Evolutionary conservation across 2,113 vertebrate genomes (phyloP), one percentile per base, ranked within the genome.

Genomic region (Numida meleagris): DNA sequence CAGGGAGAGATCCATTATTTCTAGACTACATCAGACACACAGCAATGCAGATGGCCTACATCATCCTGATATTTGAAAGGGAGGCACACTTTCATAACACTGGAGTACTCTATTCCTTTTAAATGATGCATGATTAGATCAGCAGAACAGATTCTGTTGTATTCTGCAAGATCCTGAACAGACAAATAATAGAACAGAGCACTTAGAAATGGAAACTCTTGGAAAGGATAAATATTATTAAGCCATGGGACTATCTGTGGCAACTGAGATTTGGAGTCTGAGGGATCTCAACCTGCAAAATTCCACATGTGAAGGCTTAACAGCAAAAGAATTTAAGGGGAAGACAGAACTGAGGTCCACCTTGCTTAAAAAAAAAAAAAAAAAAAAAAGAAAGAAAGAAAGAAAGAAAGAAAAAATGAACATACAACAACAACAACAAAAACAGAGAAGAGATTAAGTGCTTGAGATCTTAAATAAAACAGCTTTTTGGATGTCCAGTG

Each of bases 41-140:
- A 51, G 3, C 3, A 77, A 55, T 33, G 68, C 19, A 55, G 31
- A 40, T 0, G 6, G 2, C 3, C 12, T 46, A 2, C 4, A 45
- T 45, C 12, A 16, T 24, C 34, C 12, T 57, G 45, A 31, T 45
- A 46, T 24, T 25, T 79, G 21, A 79, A 71, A 85, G 6, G 34
- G 16, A 45, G 33, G 6, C 9, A 36, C 4, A 48, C 13, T 77
- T 94, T 51, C 14, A 6, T 45, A 48, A 50, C 4, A 80, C 25
- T 17, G 29, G 6, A 87, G 84, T 85, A 48, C 3, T 71, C 34
- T 75, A 8, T 50, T 86, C 23, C 13, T 59, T 8, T 58, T 74
- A 43, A 88, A 76, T 2, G 2, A 63, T 48, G 9, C 40, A 10
- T 77, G 51, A 45, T 12, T 81, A 55, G 9, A 23, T 58, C 53